Evolutionary conservation across 2,797 vertebrate species (phyloP), one percentile per base, ranked within the genome.

Genomic region (Poeciliopsis infans): DNA sequence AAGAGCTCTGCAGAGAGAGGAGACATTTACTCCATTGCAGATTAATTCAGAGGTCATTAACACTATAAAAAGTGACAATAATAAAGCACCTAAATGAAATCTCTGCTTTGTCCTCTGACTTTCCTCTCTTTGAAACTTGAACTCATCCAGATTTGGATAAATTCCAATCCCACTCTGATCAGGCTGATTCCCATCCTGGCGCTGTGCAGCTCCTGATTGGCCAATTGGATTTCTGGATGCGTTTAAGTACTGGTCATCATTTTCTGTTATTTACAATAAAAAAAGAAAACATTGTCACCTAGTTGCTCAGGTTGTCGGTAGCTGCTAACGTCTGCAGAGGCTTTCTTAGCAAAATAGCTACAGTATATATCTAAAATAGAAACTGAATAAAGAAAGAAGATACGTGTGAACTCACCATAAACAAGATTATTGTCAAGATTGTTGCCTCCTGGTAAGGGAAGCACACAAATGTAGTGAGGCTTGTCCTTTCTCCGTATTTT

Each of bases 1-100:
- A 93, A 7, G 72, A 94, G 81, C 5, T 93, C 94, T 94, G 23
- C 49, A 51, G 75, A 13, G 31, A 8, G 53, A 80, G 20, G 76
- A 75, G 0, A 71, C 7, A 73, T 15, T 89, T 51, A 86, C 13
- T 76, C 16, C 36, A 74, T 15, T 28, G 36, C 4, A 25, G 12
- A 0, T 7, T 41, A 25, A 72, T 36, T 45, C 15, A 41, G 61
- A 8, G 70, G 20, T 78, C 39, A 64, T 10, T 3, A 39, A 8
- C 33, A 6, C 76, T 4, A 53, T 2, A 76, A 81, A 55, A 31
- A 5, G 7, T 8, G 23, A 75, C 61, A 70, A 57, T 59, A 72
- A 55, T 75, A n/a, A 74, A 59, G 39, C 53, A 94, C 93, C 93
- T 86, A 53, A 75, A 13, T 94, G 85, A 75, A 93, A 92, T 59